A percentile compares a stretch with the other conserved stretches of the same genome.
phyloP scores from a whole-genome alignment of 1,140 invertebrate species.

The Chionoecetes opilio region DNA sequence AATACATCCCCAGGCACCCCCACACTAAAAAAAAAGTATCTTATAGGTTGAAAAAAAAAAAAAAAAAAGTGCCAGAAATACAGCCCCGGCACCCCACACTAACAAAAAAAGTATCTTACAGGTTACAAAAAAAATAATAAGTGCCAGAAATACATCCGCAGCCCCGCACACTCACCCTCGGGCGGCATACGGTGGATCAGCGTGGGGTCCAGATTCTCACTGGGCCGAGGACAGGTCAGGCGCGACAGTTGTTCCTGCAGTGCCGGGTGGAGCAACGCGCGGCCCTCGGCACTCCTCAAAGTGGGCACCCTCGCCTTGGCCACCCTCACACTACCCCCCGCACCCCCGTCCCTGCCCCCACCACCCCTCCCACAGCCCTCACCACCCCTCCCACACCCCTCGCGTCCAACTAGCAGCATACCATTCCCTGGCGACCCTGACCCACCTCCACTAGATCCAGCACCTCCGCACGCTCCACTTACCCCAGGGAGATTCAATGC shows the following conservation, averaged over 20 bases:
- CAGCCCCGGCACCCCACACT: neutral
- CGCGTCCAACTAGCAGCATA: neutral
- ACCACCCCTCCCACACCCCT: neutral
- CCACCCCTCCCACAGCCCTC: neutral
- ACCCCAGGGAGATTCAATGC: too few species aligned
- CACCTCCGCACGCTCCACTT: neutral
- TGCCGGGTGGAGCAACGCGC: neutral
- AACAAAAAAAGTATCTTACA: neutral
- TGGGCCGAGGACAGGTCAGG: conserved; percentile 64
- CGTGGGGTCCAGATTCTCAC: conserved; percentile 64
- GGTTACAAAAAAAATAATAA: too few species aligned
- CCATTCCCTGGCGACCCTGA: neutral
- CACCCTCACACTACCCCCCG: conserved; percentile 38
- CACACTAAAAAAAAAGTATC: too few species aligned
- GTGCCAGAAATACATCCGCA: too few species aligned
- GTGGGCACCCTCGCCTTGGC: neutral
- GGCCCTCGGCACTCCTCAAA: neutral
- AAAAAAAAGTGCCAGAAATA: too few species aligned
- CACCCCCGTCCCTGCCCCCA: neutral
- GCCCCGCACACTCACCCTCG: conserved; percentile 55
- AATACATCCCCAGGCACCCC: too few species aligned
- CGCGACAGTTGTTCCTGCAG: conserved; percentile 67
- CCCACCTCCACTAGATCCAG: neutral
- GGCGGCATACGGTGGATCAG: conserved; percentile 83
- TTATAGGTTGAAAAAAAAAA: too few species aligned